Base-by-base conservation (phyloP, 1,140 invertebrate species). In the Heliothis subflexa region DNA sequence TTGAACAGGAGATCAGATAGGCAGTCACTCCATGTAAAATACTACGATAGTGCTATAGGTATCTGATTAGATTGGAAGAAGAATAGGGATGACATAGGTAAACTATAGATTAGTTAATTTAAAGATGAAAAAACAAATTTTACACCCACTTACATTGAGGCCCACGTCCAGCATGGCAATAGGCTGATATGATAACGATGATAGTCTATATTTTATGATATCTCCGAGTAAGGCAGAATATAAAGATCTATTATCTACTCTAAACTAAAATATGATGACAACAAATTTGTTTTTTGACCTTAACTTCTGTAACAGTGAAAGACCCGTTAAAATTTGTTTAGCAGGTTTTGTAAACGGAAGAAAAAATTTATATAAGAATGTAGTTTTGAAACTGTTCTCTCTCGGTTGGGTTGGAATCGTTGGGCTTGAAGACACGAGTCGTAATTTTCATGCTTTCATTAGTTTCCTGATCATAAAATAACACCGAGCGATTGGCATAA, bases 281-380 rank as follows among this genome's bases (percentile, higher is more conserved):
- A 47, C 47, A 52, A 28, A 70, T 70, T 50, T 52, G 66, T 18
- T 70, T 70, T 28, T 52, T 52, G 66, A 52, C 47, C 66, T 70
- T 70, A 70, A 52, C 47, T 52, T 70, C 50, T 52, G 47, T 68
- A 66, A 68, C 64, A 68, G 64, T 50, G 45, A 68, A 68, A 68
- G 45, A 68, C 64, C 64, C 64, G 64, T 68, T 68, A 52, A 70
- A 47, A 28, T 52, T 4, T n/a, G 47, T 52, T 52, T 52, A 70
- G 47, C 66, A 52, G 21, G 62, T 66, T 66, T 66, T n/a, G 18
- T 52, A 70, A 70, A 70, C 66, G 28, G 47, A 70, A 28, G 47
- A 18, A 25, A 68, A 50, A 0, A 7, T 70, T 52, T 52, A 14
- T 12, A 70, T 16, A 52, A 70, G n/a, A 62, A 40, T 33, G 21